These are phyloP conservation scores for Rhinopithecus roxellana DNA, from an alignment of 2,113 vertebrate genomes.

Conservation along the genomic window DNA sequence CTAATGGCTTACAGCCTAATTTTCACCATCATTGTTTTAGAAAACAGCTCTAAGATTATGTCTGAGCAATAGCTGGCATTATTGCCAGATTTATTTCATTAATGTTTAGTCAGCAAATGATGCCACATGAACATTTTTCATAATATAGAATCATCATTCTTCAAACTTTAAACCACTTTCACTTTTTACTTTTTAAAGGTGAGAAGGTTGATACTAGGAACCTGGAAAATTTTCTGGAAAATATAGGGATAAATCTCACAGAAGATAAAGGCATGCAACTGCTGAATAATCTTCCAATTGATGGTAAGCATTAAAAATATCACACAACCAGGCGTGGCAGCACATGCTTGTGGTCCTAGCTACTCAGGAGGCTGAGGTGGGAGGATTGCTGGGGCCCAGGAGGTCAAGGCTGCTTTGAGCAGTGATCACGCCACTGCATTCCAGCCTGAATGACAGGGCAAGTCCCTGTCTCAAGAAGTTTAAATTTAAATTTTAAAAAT, in stretches of 20 bases:
- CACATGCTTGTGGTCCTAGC: no score
- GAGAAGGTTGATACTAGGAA: slow-evolving; percentile 5
- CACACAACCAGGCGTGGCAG: no score
- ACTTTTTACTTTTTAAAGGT: slow-evolving; percentile 51
- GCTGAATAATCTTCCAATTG: slow-evolving; percentile 36
- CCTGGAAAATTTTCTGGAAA: slow-evolving; percentile 27
- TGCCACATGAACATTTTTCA: background rate
- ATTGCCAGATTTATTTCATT: background rate
- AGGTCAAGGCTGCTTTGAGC: no score
- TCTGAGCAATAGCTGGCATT: background rate
- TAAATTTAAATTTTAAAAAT: no score
- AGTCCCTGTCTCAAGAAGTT: no score
- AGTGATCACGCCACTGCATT: no score
- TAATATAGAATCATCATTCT: background rate
- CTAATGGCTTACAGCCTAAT: background rate
- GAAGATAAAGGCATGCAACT: slow-evolving; percentile 16
- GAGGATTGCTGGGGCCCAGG: no score
- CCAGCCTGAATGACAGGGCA: no score
- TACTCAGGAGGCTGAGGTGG: no score
- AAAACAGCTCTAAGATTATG: background rate
- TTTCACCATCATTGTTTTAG: background rate
- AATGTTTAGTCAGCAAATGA: background rate
- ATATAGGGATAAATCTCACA: slow-evolving; percentile 18
- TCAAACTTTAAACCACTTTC: background rate
- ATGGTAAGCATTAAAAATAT: slow-evolving; percentile 54